Evolutionary conservation across 2,797 vertebrate genomes (phyloP), one percentile per base, ranked within the genome.

Genomic region (Poeciliopsis gracilis): DNA sequence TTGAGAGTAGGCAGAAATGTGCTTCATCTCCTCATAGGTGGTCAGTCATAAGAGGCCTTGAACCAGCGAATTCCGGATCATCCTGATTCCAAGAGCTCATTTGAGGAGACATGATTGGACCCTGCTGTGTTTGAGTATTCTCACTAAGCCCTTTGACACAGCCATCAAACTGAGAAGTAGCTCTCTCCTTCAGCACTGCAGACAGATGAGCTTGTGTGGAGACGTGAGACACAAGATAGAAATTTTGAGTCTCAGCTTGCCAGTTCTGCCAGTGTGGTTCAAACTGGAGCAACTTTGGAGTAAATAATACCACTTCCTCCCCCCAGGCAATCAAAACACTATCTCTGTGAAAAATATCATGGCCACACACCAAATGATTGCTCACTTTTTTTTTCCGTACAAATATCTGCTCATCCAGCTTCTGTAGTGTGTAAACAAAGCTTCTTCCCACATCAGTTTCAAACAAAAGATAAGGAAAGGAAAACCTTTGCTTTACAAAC

Each of bases 271-370:
- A 88, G 84, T 89, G 89, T 63, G 80, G 84, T 88, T 90, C 80
- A 85, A 85, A 82, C 74, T 33, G 82, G 72, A 76, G 87, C 91
- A 90, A 86, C 94, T 94, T 86, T 80, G 79, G 59, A 88, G 88
- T 90, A 94, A 95, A 93, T 91, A 91, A 93, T 89, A 88, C 89
- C 73, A 93, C 93, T 94, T 93, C 90, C 75, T 88, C 85, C 87
- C 91, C 86, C 78, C 82, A 85, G 90, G 91, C 89, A 93, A 95
- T 95, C 92, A 94, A 91, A 96, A 92, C 90, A 91, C 92, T 84
- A 93, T 95, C 91, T 94, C 81, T 89, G 88, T 91, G 91, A 94
- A 93, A 88, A 91, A 93, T 92, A 90, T 91, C 90, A 90, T 80
- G 83, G 71, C 81, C 81, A 79, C 87, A 87, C 82, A 81, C 80